Conservation (phyloP, 2,113 vertebrate genomes). For the Zosterops lateralis region DNA sequence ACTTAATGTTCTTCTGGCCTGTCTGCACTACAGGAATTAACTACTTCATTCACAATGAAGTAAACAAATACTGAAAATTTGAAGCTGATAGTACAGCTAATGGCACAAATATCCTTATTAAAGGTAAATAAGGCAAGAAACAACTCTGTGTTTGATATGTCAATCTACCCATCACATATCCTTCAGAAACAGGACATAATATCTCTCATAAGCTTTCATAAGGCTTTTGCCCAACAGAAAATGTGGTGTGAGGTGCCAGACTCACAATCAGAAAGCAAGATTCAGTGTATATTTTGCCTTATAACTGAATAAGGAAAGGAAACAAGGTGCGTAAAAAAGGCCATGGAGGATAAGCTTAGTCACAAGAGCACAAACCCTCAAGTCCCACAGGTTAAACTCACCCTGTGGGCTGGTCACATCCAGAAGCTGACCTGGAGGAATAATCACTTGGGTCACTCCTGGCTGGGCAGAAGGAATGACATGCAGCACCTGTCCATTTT, state of each 20-base stretch:
- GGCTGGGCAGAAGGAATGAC: conserved; percentile 78
- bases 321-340: neutral
- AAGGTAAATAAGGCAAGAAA: neutral
- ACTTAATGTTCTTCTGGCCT: neutral
- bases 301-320: neutral
- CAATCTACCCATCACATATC: neutral
- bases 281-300: neutral
- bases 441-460: conserved; percentile 73
- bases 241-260: rapidly evolving
- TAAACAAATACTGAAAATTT: neutral
- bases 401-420: conserved; percentile 61
- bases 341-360: neutral
- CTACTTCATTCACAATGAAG: neutral
- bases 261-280: neutral
- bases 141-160: neutral
- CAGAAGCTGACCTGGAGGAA: conserved; percentile 76
- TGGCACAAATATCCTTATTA: neutral
- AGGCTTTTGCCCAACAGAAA: neutral
- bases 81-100: neutral
- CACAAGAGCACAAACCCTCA: neutral
- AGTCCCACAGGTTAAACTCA: conserved; percentile 47
- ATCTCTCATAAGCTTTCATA: neutral
- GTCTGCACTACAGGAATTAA: neutral
- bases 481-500: conserved; percentile 77
- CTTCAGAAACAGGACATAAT: neutral